phyloP scores from a whole-genome alignment of 1,140 invertebrate species.

The Nephotettix cincticeps region DNA sequence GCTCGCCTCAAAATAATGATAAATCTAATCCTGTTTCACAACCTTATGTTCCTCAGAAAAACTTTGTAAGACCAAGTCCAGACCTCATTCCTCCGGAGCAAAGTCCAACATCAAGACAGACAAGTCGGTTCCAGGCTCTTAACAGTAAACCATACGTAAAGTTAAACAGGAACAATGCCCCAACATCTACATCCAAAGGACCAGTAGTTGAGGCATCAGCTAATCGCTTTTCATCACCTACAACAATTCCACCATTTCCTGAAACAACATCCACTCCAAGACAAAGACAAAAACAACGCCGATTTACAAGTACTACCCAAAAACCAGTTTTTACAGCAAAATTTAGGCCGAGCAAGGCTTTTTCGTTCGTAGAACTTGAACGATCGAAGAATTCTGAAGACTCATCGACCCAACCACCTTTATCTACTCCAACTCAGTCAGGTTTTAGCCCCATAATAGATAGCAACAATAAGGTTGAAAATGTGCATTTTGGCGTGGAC shows the following conservation, averaged over 20 bases:
- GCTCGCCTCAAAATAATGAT: no score
- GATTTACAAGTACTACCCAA: slow-evolving; percentile 13
- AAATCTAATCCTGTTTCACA: no score
- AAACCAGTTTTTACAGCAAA: slow-evolving; percentile 35
- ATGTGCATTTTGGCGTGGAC: no score
- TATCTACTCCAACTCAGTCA: neutral
- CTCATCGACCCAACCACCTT: neutral
- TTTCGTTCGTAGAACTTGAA: slow-evolving; percentile 34
- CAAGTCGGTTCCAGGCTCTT: neutral
- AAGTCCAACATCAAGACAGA: no score
- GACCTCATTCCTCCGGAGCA: neutral
- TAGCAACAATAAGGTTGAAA: no score
- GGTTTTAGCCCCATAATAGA: no score
- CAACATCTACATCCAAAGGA: neutral
- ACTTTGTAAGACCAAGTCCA: neutral
- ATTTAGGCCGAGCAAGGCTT: slow-evolving; percentile 32
- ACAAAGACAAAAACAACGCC: neutral
- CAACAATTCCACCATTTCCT: neutral
- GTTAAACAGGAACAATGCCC: neutral
- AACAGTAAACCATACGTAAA: slow-evolving; percentile 5
- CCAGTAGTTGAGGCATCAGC: neutral
- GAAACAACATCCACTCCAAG: neutral
- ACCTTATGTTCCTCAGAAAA: neutral
- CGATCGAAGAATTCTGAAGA: slow-evolving; percentile 27
- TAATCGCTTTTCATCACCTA: neutral